Percentiles rank a stretch among this genome's conserved stretches.
phyloP scores from a whole-genome alignment of 2,797 vertebrate genomes.

The Heteromormyrus szaboi region DNA sequence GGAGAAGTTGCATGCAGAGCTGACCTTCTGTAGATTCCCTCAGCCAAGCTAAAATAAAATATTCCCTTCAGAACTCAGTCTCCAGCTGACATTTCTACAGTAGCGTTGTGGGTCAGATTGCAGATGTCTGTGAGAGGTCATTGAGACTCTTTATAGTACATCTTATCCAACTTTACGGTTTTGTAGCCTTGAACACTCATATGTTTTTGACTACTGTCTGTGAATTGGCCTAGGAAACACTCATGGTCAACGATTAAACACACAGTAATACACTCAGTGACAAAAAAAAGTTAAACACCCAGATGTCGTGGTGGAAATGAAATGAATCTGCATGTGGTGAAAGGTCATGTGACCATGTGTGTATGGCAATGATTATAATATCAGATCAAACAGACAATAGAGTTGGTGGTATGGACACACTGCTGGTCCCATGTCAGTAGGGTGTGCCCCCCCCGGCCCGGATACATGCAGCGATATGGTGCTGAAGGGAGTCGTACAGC shows the following conservation, averaged over 20 bases:
- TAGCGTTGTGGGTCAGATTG: background rate
- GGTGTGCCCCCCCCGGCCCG: too few relatives aligned
- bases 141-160: background rate
- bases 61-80: background rate
- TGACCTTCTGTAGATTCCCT: background rate
- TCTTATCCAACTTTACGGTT: background rate
- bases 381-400: background rate
- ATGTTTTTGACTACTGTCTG: background rate
- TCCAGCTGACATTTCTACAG: background rate
- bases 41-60: background rate
- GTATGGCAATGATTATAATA: background rate
- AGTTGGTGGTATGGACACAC: background rate
- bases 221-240: background rate
- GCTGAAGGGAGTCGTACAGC: too few relatives aligned
- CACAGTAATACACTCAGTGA: background rate
- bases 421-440: background rate
- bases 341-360: background rate
- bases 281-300: background rate
- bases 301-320: background rate
- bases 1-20: background rate
- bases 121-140: background rate
- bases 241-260: background rate
- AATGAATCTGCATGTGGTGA: background rate
- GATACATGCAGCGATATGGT: too few relatives aligned
- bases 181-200: background rate